Evolutionary conservation across 2,888 invertebrate genomes (phyloP).

Genomic region (Zelleria hepariella): DNA sequence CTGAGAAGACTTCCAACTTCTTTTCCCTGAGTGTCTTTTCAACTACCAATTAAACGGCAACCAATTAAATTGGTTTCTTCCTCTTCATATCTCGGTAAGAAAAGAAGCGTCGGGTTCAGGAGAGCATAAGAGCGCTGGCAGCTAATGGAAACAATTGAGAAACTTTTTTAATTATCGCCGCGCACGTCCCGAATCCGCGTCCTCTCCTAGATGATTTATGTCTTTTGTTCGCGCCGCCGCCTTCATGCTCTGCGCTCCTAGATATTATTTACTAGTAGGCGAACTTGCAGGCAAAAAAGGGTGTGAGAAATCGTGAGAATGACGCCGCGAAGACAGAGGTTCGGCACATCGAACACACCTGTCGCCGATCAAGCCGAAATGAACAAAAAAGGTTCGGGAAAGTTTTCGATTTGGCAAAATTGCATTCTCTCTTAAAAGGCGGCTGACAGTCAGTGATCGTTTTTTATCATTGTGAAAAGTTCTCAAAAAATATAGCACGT

Average conservation of each 20-base stretch:
- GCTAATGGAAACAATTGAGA: constrained; percentile 8
- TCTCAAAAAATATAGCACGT: too few relatives aligned
- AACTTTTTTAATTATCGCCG: constrained; percentile 7
- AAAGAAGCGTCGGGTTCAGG: not conserved
- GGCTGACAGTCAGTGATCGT: too few relatives aligned
- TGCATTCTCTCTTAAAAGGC: too few relatives aligned
- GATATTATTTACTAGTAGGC: not conserved
- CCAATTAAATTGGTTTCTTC: not conserved
- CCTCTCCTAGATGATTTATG: constrained; percentile 6
- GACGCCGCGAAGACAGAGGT: not conserved
- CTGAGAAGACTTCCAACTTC: not conserved
- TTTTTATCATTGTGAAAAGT: too few relatives aligned
- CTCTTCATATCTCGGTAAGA: not conserved
- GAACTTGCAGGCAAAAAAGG: not conserved
- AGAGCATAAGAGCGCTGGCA: not conserved
- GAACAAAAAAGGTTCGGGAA: not conserved
- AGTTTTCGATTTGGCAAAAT: too few relatives aligned
- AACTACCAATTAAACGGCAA: not conserved
- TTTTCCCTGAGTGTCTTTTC: not conserved
- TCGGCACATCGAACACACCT: not conserved
- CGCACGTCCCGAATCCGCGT: constrained; percentile 4
- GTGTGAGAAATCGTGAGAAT: not conserved
- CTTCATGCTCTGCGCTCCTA: constrained; percentile 1
- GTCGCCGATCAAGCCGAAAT: not conserved
- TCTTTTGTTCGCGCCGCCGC: constrained; percentile 4